Percentiles rank a stretch among this genome's conserved stretches.
These are phyloP conservation scores for Candidula unifasciata DNA, from an alignment of 2,888 invertebrate species.

Conservation along the genomic window DNA sequence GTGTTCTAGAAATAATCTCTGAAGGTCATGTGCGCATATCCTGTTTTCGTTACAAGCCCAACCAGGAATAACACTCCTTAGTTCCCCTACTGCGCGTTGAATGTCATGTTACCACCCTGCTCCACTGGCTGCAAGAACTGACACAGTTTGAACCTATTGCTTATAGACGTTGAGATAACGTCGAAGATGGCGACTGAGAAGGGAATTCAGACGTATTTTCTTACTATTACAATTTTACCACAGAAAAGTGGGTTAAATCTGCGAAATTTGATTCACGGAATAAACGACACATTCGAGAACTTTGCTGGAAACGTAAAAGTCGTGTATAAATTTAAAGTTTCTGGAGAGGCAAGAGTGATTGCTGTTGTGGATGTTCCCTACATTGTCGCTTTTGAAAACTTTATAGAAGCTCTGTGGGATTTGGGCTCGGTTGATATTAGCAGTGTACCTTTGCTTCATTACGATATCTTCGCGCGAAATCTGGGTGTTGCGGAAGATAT, in stretches of 20 bases:
- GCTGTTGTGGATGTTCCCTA: neutral
- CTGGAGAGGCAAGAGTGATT: constrained; percentile 8
- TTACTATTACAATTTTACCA: neutral
- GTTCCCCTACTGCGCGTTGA: too few relatives aligned
- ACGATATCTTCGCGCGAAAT: neutral
- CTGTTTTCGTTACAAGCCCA: too few relatives aligned
- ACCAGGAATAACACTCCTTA: too few relatives aligned
- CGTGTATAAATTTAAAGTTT: neutral
- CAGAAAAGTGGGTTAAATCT: neutral
- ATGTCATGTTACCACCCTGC: too few relatives aligned
- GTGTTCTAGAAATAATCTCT: too few relatives aligned
- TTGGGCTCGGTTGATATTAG: neutral
- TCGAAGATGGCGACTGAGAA: neutral
- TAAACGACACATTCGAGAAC: neutral
- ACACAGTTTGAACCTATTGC: too few relatives aligned
- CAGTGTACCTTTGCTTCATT: neutral
- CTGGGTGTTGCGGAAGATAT: neutral
- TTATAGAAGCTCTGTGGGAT: neutral
- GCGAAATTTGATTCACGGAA: neutral
- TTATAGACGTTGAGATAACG: neutral
- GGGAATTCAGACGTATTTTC: neutral
- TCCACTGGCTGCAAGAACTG: too few relatives aligned
- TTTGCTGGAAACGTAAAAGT: neutral
- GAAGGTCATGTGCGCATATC: too few relatives aligned
- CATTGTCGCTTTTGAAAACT: neutral